Evolutionary conservation across 2,888 invertebrate species (phyloP), one percentile per base, ranked within the genome.

Genomic region (Endomychus coccineus): DNA sequence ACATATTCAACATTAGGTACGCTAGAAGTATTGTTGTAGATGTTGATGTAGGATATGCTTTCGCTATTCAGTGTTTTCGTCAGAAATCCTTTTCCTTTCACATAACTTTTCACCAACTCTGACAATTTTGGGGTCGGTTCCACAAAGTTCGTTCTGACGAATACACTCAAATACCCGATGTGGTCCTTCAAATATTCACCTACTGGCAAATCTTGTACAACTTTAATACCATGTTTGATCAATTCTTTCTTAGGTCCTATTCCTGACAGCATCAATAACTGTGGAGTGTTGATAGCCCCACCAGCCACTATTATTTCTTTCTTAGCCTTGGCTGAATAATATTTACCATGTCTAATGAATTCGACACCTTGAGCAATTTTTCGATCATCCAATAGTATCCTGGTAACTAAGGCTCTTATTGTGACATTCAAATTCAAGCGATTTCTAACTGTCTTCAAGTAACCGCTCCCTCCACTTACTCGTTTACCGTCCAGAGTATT

Each of bases 221-320:
- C 36, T 7, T 40, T 27, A 13, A 58, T 58, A 4, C 41, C 36
- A 4, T 48, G 27, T 15, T 44, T 33, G 12, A 39, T 15, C 11
- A 58, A 32, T 15, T 54, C 47, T 3, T 43, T 30, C 25, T 39
- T 29, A 1, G 56, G 56, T 2, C 58, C 58, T n/a, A 58, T 42
- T 11, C 56, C 58, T 12, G 54, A 56, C 4, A 56, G 30, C 54
- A 55, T 52, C 7, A 58, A 33, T 2, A 58, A 28, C 35, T 54
- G 54, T 1, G 57, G 56, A 6, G 55, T 91, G 85, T 90, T 90
- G 19, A 92, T 83, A 1, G 90, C 79, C 0, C 92, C 91, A 0
- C 87, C 89, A n/a, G 87, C 80, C 19, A 92, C 58, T 27, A 91
- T 83, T 0, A 92, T 75, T 60, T 87, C 87, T 49, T 82, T 81